These are phyloP conservation scores for Casuarius casuarius DNA, from an alignment of 2,113 vertebrate genomes.

Conservation along the genomic window DNA sequence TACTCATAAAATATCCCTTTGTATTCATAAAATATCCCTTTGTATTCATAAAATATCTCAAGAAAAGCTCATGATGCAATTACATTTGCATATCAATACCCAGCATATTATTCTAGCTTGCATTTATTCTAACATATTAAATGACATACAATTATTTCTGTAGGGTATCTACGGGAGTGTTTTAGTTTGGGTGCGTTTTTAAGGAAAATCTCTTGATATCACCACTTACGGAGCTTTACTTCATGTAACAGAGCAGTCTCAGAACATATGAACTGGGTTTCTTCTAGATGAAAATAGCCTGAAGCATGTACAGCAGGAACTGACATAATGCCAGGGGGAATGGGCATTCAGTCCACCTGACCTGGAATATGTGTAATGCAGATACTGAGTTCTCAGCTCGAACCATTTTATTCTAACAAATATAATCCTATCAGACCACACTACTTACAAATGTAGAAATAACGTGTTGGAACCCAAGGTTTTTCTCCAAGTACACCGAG, in stretches of 20 bases:
- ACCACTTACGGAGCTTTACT: neutral
- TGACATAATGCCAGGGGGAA: neutral
- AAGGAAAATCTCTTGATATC: slow-evolving; percentile 12
- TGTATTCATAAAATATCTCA: slow-evolving; percentile 22
- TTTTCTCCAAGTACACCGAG: neutral
- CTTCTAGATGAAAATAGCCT: neutral
- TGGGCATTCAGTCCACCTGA: neutral
- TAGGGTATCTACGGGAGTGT: neutral
- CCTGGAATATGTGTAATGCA: neutral
- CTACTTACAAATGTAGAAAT: neutral
- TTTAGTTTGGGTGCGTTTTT: neutral
- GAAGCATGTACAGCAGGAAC: neutral
- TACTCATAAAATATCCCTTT: neutral
- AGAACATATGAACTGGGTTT: neutral
- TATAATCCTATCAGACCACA: neutral
- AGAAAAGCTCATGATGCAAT: neutral
- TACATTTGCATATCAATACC: slow-evolving; percentile 22
- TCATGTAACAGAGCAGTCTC: neutral
- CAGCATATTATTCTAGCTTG: neutral
- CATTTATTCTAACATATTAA: slow-evolving; percentile 29
- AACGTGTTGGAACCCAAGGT: fast-evolving
- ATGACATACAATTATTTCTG: slow-evolving; percentile 28
- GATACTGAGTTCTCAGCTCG: neutral
- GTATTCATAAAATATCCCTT: neutral
- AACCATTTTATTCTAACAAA: neutral